phyloP scores from a whole-genome alignment of 2,797 vertebrate genomes.

The Paratrypauchen microcephalus region DNA sequence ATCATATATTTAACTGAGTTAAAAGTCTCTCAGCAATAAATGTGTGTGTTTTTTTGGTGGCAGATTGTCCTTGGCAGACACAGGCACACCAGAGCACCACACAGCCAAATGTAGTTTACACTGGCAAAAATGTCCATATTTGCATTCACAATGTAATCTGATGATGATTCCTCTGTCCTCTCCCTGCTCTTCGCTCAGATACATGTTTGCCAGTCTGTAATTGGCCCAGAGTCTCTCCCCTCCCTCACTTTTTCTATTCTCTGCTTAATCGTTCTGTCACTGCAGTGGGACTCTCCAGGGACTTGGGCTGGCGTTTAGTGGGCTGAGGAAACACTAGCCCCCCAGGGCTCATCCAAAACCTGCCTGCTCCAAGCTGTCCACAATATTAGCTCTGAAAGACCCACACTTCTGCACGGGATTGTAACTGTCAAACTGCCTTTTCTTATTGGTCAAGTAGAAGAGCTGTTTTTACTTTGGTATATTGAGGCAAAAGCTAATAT shows the following conservation, averaged over 20 bases:
- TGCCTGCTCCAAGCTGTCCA: constrained; percentile 82
- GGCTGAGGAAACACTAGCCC: constrained; percentile 82
- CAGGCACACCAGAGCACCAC: not conserved
- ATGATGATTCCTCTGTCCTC: constrained; percentile 15
- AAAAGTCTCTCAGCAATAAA: constrained; percentile 8
- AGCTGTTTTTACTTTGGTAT: not conserved
- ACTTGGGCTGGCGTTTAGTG: constrained; percentile 86
- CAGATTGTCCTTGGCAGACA: constrained; percentile 19
- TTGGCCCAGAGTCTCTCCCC: constrained; percentile 4
- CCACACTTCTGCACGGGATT: constrained; percentile 13
- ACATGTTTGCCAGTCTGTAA: constrained; percentile 31
- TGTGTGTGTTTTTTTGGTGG: constrained; percentile 11
- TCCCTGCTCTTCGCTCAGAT: constrained; percentile 18
- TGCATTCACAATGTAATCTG: constrained; percentile 13
- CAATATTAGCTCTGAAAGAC: constrained; percentile 74
- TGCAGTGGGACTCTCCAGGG: constrained; percentile 79
- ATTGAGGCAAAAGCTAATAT: not conserved
- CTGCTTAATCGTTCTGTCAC: constrained; percentile 46
- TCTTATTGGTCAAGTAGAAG: constrained; percentile 5
- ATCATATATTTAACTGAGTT: constrained; percentile 9
- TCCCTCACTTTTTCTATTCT: constrained; percentile 9
- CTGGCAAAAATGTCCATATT: constrained; percentile 18
- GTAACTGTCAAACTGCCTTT: constrained; percentile 2
- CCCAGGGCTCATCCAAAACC: constrained; percentile 85
- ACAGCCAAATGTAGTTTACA: constrained; percentile 21